Evolutionary conservation across 2,113 vertebrate species (phyloP), one percentile per base, ranked within the genome.

Genomic region (Cyanistes caeruleus): DNA sequence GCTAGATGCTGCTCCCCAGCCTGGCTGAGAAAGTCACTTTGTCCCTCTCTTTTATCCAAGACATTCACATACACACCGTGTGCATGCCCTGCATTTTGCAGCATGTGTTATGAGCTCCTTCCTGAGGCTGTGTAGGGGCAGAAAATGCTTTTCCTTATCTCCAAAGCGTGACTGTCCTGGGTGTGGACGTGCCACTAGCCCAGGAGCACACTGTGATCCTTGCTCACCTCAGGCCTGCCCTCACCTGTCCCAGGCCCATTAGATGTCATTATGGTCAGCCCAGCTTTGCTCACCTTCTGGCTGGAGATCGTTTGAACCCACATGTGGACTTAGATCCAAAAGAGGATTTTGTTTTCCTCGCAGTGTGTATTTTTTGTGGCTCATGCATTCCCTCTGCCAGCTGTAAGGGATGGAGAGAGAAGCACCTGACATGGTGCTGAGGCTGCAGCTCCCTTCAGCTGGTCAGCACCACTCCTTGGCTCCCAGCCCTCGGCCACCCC

Each of bases 61-160:
- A n/a, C 30, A 17, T 53, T 62, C 37, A 43, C 39, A 28, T 11
- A 23, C 20, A 2, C 27, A 11, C 30, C 0, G 0, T 48, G 49
- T 23, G 13, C 12, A 5, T 27, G 27, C 30, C 55, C 59, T 84
- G 77, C 56, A 41, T 84, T 87, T 80, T 65, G 44, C 55, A 60
- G 62, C 24, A n/a, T 9, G 5, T n/a, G 30, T 76, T 39, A 64
- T 0, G 0, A 76, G 76, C 33, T 76, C 59, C 58, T 86, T 83
- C 48, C 80, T 86, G 76, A 28, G 41, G 49, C 53, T 80, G 62
- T 58, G 58, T 24, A 76, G 53, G 49, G 27, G 6, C 63, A 89
- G 35, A 15, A 18, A 56, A 19, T 52, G 73, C 7, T 69, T 83
- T 48, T 93, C 13, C 49, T 73, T 39, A 10, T 31, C 63, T 73